Evolutionary conservation across 1,140 invertebrate genomes (phyloP), one percentile per base, ranked within the genome.

Genomic region (Drosophila punjabiensis): DNA sequence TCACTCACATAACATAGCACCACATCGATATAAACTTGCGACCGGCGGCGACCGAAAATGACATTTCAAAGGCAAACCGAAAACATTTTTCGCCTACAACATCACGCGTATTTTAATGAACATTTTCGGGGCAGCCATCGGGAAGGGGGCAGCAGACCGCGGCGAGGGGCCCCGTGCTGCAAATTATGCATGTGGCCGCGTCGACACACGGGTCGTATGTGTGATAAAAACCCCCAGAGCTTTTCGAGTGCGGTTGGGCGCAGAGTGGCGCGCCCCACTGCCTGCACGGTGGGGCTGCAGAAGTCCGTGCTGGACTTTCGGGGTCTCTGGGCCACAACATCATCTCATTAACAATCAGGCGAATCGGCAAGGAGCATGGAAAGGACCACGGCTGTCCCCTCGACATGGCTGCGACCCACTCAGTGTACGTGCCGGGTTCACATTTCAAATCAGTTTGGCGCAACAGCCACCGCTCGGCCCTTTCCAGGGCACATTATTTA

Each of bases 261-360:
- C 14, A 10, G 55, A 58, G 55, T 24, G 53, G 43, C 13, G 24
- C 9, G 16, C 28, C 39, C 41, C 52, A n/a, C 50, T 32, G 50
- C 28, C 4, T 5, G 52, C 52, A 6, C 16, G 39, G 20, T 28
- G 67, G 35, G 45, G 20, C 5, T n/a, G 48, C 65, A 7, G 32
- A 16, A 32, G 66, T 16, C 52, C 67, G 41, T 32, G 10, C 24
- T n/a, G 68, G 50, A 35, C 68, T 52, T 47, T 33, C 35, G 68
- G 68, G 64, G 43, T 73, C 70, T 73, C 53, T 65, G 77, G 58
- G 68, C 53, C 52, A 63, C 76, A 70, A 56, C 67, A 70, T 65
- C 77, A 79, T 79, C 77, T 79, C 83, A 86, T 86, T 87, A 81
- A 87, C 83, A 86, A 86, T 86, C 83, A 69, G 76, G 81, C 63